Conservation (phyloP, 2,113 vertebrate species). For the Anarhynchus alexandrinus region DNA sequence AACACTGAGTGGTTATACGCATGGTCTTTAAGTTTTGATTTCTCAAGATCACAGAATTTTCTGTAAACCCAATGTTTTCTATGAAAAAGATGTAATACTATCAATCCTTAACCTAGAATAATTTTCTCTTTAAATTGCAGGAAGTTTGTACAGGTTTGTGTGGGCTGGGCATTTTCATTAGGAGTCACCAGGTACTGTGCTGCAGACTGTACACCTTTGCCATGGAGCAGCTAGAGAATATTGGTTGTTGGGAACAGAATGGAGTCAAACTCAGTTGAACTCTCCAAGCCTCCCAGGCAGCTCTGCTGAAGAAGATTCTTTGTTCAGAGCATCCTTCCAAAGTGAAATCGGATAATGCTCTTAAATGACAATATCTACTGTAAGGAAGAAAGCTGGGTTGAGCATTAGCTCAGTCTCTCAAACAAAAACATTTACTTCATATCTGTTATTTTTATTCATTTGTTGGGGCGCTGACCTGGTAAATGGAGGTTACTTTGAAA, state of each 20-base stretch:
- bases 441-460: neutral
- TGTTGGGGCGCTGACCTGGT: neutral
- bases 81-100: neutral
- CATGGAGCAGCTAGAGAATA: neutral
- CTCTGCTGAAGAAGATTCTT: neutral
- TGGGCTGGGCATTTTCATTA: neutral
- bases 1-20: neutral
- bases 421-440: neutral
- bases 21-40: neutral
- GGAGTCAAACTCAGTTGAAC: neutral
- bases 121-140: neutral
- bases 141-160: neutral
- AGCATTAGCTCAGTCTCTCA: neutral
- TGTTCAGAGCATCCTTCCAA: neutral
- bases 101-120: neutral
- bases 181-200: neutral
- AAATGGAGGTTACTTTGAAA: neutral
- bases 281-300: neutral
- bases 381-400: neutral
- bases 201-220: neutral
- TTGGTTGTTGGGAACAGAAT: neutral
- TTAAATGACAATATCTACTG: neutral
- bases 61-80: neutral
- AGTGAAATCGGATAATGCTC: neutral
- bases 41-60: neutral